A percentile compares a stretch with the other conserved stretches of the same genome.
Conservation (phyloP, 2,797 vertebrate species). For the Enteromius afrohamiltoni region DNA sequence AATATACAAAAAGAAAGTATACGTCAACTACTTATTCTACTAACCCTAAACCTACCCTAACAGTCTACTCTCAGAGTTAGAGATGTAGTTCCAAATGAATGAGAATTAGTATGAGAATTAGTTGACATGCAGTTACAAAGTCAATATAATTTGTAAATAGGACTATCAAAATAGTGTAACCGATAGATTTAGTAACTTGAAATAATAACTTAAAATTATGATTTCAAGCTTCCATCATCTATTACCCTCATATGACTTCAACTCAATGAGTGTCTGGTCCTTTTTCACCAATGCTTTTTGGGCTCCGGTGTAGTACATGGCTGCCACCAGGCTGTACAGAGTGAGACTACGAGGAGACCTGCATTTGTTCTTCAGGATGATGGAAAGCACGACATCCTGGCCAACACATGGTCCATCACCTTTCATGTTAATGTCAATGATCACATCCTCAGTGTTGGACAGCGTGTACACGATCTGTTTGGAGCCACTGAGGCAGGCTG, state of each 20-base stretch:
- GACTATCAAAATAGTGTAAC: no score
- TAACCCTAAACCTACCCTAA: no score
- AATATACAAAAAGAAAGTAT: no score
- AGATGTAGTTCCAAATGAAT: no score
- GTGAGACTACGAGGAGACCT: constrained; percentile 10
- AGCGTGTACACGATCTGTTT: constrained; percentile 77
- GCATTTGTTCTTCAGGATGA: constrained; percentile 48
- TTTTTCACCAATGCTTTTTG: constrained; percentile 40
- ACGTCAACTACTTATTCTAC: no score
- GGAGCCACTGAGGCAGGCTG: constrained; percentile 83
- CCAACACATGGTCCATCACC: constrained; percentile 41
- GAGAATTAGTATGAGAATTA: no score
- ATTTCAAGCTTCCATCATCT: not conserved
- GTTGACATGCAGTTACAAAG: no score
- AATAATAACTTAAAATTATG: not conserved
- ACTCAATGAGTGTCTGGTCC: constrained; percentile 20
- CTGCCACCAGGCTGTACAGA: constrained; percentile 36
- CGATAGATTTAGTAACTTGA: not conserved
- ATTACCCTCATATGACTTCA: constrained; percentile 47
- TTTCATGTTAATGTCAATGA: constrained; percentile 68
- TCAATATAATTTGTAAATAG: no score
- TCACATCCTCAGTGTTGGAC: constrained; percentile 77
- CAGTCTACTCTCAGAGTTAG: no score
- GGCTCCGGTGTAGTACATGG: constrained; percentile 54
- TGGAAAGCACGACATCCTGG: constrained; percentile 38